Conservation (phyloP, 2,113 vertebrate genomes). For the Caretta caretta region DNA sequence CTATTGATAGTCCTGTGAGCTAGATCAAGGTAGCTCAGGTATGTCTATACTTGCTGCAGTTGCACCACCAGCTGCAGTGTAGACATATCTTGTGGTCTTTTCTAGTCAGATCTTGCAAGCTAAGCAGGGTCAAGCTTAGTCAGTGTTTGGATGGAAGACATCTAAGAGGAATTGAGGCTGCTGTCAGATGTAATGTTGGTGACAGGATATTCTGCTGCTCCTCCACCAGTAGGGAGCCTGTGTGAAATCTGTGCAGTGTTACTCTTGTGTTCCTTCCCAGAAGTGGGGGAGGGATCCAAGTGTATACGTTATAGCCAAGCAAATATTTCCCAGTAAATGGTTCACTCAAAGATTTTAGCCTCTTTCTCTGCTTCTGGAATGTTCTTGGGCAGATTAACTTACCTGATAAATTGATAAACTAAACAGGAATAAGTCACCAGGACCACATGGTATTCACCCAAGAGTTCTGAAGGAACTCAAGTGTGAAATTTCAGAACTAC, state of each 20-base stretch:
- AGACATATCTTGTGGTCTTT: neutral
- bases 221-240: neutral
- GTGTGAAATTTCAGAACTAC: too few species aligned
- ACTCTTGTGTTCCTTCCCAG: neutral
- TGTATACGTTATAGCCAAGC: neutral
- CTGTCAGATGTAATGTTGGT: neutral
- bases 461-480: too few species aligned
- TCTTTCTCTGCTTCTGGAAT: neutral
- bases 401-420: neutral
- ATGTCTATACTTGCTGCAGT: neutral
- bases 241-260: neutral
- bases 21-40: neutral
- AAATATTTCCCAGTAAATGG: neutral
- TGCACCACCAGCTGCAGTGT: neutral
- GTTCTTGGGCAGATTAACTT: neutral
- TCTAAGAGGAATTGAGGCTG: neutral
- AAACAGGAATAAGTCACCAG: too few species aligned
- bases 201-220: neutral
- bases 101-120: neutral
- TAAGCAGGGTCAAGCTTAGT: neutral
- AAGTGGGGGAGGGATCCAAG: neutral
- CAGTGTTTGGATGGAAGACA: too few species aligned
- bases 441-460: too few species aligned
- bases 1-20: neutral
- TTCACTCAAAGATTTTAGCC: neutral